Evolutionary conservation across 2,888 invertebrate species (phyloP), one percentile per base, ranked within the genome.

Genomic region (Eupithecia pulchellata): DNA sequence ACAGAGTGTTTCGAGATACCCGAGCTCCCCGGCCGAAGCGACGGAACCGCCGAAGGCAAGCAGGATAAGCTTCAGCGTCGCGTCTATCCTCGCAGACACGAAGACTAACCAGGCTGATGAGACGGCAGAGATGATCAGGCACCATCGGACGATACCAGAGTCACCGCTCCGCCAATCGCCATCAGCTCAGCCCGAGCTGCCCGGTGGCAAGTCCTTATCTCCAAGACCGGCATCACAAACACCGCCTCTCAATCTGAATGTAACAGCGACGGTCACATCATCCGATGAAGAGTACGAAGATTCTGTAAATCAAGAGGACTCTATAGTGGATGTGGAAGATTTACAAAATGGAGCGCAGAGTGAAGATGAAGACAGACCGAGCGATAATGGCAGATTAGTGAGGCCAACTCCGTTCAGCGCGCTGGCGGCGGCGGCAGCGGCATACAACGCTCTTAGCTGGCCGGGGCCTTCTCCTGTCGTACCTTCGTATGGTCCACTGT

Each of bases 51-150:
- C 94, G 20, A 96, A 96, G 85, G 95, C 95, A 75, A 96, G 96
- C 76, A 94, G 96, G 81, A 96, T 97, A 84, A 97, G 96, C 91
- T 98, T 98, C 94, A 97, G 98, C 91, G 98, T 98, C 79, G 98
- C 98, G 8, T 97, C 98, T 0, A 95, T 98, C 77, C 92, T 98
- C 78, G 96, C 98, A 20, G 98, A 98, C 83, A 97, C 98, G 32
- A 96, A 97, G 86, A 95, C 96, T 2, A 94, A 92, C 69, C 94
- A 95, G 70, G 89, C 81, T 29, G 88, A 94, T 74, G 91, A 91
- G 71, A 52, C 52, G 3, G 89, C 93, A 36, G 91, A 95, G 79
- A 94, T 95, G 77, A 87, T 95, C 62, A 90, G 95, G 61, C 95
- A 95, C 66, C 94, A 94, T 73, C 88, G 95, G 68, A 93, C 92